Evolutionary conservation across 2,888 invertebrate species (phyloP).

Genomic region (Rhagium mordax): DNA sequence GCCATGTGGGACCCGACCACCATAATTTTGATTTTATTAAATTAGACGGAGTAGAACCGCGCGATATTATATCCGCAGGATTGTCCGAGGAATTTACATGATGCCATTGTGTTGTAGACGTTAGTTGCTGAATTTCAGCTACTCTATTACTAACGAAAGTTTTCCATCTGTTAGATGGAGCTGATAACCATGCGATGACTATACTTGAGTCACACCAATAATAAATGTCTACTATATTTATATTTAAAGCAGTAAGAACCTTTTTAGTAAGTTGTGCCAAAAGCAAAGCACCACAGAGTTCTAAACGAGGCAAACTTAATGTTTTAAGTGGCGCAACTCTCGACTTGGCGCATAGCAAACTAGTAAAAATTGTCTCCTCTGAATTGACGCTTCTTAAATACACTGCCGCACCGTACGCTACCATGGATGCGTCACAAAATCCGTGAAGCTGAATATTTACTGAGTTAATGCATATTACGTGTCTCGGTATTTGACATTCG

Average conservation of each 20-base stretch:
- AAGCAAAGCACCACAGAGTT: background rate
- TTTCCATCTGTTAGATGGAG: background rate
- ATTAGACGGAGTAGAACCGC: no score
- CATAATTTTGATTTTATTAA: no score
- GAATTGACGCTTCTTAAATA: background rate
- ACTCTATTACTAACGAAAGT: background rate
- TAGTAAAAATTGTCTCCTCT: background rate
- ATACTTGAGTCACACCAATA: no score
- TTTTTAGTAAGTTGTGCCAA: background rate
- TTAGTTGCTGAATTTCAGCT: background rate
- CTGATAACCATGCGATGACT: background rate
- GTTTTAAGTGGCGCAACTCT: slow-evolving; percentile 12
- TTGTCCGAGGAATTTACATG: no score
- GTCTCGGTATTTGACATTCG: background rate
- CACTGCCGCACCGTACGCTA: background rate
- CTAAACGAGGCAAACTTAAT: no score
- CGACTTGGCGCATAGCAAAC: slow-evolving; percentile 1
- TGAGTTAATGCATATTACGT: background rate
- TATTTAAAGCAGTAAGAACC: background rate
- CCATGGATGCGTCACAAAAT: background rate
- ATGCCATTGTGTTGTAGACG: background rate
- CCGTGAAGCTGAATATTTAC: background rate
- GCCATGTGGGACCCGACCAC: no score
- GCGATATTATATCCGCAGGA: no score
- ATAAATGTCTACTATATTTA: background rate